Evolutionary conservation across 2,797 vertebrate genomes (phyloP).

Genomic region (Falco rusticolus): DNA sequence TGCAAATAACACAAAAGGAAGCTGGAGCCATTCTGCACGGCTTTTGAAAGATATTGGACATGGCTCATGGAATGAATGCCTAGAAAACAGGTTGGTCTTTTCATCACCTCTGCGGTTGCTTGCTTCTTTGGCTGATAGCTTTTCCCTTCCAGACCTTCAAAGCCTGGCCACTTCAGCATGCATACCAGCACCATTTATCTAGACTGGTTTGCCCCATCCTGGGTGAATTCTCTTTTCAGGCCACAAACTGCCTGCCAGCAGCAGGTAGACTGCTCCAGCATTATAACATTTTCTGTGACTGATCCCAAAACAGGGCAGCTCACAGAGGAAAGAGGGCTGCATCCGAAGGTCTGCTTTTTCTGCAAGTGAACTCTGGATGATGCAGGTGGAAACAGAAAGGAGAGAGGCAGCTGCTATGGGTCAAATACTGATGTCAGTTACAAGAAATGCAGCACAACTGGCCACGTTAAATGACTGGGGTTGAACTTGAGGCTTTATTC

Average conservation of each 20-base stretch:
- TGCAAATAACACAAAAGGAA: not conserved
- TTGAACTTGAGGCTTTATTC: not conserved
- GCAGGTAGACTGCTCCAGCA: not conserved
- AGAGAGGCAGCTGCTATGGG: not conserved
- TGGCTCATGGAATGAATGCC: not conserved
- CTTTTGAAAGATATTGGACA: conserved; percentile 22
- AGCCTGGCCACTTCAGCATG: not conserved
- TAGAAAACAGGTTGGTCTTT: conserved; percentile 30
- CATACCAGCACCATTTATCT: not conserved
- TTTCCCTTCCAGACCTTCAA: not conserved
- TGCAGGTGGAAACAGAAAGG: not conserved
- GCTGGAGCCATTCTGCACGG: not conserved
- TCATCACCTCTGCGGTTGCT: not conserved
- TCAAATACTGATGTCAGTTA: not conserved
- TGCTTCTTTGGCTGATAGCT: not conserved
- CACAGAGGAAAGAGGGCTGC: not conserved
- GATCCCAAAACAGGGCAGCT: not conserved
- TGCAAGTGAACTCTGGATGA: not conserved
- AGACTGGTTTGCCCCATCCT: not conserved
- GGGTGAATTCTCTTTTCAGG: not conserved
- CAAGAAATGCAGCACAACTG: not conserved
- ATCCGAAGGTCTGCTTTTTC: not conserved
- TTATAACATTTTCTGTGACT: not conserved
- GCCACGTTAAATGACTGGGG: not conserved
- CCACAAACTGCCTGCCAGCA: not conserved